phyloP scores from a whole-genome alignment of 2,797 vertebrate genomes.

The Mus spretus region DNA sequence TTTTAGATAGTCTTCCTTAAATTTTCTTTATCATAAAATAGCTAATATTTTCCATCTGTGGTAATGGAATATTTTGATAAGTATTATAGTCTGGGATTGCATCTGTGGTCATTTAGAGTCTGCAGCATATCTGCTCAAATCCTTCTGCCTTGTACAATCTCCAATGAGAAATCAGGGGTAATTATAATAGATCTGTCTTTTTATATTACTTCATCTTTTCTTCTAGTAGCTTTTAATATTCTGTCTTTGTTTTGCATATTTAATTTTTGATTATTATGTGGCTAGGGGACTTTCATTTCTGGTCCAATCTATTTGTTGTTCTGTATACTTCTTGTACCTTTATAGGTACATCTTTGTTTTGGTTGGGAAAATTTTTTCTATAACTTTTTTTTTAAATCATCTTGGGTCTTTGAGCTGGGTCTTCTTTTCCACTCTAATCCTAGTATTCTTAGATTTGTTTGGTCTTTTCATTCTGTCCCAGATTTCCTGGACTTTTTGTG shows the following conservation, averaged over 20 bases:
- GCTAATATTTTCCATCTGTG: background rate
- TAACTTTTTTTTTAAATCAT: background rate
- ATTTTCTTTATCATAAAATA: background rate
- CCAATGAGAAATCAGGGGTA: background rate
- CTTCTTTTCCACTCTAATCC: background rate
- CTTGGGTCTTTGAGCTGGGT: background rate
- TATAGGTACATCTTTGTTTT: background rate
- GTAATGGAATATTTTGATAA: background rate
- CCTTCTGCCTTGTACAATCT: background rate
- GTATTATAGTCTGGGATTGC: background rate
- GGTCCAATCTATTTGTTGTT: background rate
- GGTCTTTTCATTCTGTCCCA: background rate
- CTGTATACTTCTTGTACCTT: too few relatives aligned
- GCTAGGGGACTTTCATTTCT: background rate
- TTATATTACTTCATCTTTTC: background rate
- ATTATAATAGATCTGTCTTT: background rate
- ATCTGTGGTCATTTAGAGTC: background rate
- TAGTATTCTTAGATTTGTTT: background rate
- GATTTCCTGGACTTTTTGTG: too few relatives aligned
- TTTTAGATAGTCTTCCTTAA: background rate
- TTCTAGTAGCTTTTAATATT: background rate
- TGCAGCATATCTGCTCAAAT: background rate
- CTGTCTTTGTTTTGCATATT: background rate
- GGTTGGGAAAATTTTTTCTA: background rate
- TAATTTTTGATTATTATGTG: background rate